Base-by-base conservation (phyloP, 2,888 invertebrate genomes). In the Calliopum simillimum region DNA sequence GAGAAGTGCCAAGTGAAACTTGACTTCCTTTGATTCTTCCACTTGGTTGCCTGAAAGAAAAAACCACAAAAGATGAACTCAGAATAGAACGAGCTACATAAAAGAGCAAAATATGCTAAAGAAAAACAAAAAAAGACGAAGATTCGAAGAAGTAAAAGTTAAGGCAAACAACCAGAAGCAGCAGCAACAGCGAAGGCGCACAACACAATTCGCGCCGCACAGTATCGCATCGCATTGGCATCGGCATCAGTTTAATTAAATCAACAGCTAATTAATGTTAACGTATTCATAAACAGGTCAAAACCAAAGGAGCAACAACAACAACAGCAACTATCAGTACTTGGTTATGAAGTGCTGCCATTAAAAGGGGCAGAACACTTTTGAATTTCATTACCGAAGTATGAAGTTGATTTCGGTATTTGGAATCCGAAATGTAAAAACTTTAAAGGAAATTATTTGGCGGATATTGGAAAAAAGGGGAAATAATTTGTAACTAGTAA, bases 201-300 rank as follows among this genome's bases (percentile, higher is more conserved):
- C 25, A 19, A 25, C 51, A 43, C 41, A 21, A 59, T 33, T 49
- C 41, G 65, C 59, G 41, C 13, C 47, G n/a, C 68, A 21, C 61
- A 72, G 62, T 64, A 68, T 16, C 58, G 56, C 68, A 68, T 55
- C 70, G 72, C 70, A 69, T 75, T 72, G n/a, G 33, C 33, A 8
- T 8, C 1, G 33, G 33, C 33, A 65, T 75, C 72, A 74, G 78
- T 80, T 82, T 83, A 82, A 83, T 83, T 83, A 81, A 82, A 83
- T 84, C 84, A 76, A 80, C 80, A 82, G 79, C 81, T 82, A 83
- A 83, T 83, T 84, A 83, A 82, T 81, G 81, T 80, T 79, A 80
- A 81, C 79, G 77, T 79, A 81, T 81, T 81, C 80, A 81, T 80
- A 81, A 81, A 79, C 80, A 79, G 79, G 77, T 61, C 69, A 58